Evolutionary conservation across 2,113 vertebrate species (phyloP), one percentile per base, ranked within the genome.

Genomic region (Tachysurus vachellii): DNA sequence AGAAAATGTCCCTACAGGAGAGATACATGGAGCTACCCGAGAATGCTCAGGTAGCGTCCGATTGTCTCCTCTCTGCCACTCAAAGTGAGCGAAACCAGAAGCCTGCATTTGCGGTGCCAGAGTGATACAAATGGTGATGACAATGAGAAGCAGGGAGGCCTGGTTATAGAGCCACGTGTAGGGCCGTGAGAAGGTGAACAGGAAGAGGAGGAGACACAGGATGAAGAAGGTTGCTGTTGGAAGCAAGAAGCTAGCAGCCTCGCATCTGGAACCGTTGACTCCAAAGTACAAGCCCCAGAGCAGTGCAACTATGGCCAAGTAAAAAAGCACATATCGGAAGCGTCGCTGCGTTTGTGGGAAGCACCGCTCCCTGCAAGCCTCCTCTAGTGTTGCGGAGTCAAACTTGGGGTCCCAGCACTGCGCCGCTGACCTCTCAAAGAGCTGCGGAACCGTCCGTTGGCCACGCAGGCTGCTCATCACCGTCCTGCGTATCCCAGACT

Each of bases 371-470:
- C 96, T 95, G 88, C 98, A 99, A 3, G 97, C 98, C 91, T 99
- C 98, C 90, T 99, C 98, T 91, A 99, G 93, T 87, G 98, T 97
- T 84, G 95, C 90, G 0, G 98, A 99, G 94, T 99, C 97, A 57
- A 99, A 99, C 91, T 96, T 96, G 88, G 98, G 98, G 93, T 99
- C 96, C 98, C 98, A 99, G 95, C 98, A 99, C 84, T 97, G 96
- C 50, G 96, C 94, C 10, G 97, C 97, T 2, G 98, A 98, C 92
- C 98, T 95, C 90, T 99, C 98, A 13, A 99, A 99, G 80, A 99
- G 95, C 88, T 96, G 97, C 0, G 98, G 98, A 26, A 97, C 94
- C 89, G 94, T 95, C 91, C 91, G 93, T 3, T 92, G 93, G 66
- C 91, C 92, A 86, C 95, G 94, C 42, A 94, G 89, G 1, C 91